Conservation (phyloP, 2,888 invertebrate species). For the Apotomis capreana region DNA sequence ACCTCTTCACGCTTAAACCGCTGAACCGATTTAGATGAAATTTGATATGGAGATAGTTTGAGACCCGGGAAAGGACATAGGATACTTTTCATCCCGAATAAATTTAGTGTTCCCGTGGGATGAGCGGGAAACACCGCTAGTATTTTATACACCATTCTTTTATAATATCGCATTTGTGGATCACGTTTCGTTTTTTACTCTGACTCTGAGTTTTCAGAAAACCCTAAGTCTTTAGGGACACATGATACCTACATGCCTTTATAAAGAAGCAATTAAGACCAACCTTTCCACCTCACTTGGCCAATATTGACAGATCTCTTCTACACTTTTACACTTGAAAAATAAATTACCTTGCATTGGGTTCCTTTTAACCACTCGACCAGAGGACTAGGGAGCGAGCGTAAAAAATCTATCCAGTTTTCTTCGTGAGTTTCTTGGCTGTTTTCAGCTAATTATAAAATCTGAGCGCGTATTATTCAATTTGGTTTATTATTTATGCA, state of each 20-base stretch:
- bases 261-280: slow-evolving; percentile 17
- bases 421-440: slow-evolving; percentile 2
- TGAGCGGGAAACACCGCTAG: no score
- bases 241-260: background rate
- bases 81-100: no score
- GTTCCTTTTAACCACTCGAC: slow-evolving; percentile 22
- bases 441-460: slow-evolving; percentile 33
- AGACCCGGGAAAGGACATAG: no score
- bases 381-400: background rate
- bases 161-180: background rate
- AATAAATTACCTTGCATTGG: slow-evolving; percentile 23
- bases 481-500: slow-evolving; percentile 33
- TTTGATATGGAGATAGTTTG: no score
- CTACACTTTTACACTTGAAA: slow-evolving; percentile 29
- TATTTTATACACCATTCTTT: no score
- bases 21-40: no score
- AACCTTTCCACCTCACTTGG: slow-evolving; percentile 12
- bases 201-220: background rate
- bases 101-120: no score
- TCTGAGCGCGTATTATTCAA: slow-evolving; percentile 27
- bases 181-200: no score
- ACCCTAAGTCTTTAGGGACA: background rate
- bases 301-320: slow-evolving; percentile 30
- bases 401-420: background rate
- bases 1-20: no score